phyloP scores from a whole-genome alignment of 1,140 invertebrate species.

The Pseudomyrmex pallidus region DNA sequence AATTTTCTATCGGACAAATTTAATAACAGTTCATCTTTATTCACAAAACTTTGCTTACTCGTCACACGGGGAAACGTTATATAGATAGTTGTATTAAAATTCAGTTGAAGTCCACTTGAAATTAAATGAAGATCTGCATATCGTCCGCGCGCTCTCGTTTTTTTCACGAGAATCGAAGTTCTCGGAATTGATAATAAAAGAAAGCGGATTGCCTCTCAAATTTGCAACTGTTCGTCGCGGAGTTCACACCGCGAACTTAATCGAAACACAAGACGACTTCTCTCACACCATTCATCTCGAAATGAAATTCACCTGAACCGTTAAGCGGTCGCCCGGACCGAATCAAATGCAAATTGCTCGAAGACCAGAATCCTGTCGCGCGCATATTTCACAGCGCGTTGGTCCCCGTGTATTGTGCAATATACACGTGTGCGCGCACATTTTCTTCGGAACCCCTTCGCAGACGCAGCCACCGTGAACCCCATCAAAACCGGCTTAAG shows the following conservation, averaged over 20 bases:
- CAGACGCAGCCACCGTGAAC: constrained; percentile 43
- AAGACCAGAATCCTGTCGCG: constrained; percentile 17
- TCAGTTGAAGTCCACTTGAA: constrained; percentile 18
- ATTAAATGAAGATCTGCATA: constrained; percentile 33
- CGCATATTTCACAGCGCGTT: constrained; percentile 21
- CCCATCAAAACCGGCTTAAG: constrained; percentile 71
- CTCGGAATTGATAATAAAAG: constrained; percentile 29
- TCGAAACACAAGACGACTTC: constrained; percentile 4
- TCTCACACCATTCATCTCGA: constrained; percentile 8
- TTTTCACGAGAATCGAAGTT: neutral
- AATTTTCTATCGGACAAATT: constrained; percentile 37
- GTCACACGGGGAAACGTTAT: neutral
- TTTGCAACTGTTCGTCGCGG: constrained; percentile 36
- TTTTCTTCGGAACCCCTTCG: constrained; percentile 24
- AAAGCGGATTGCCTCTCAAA: constrained; percentile 9
- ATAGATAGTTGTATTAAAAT: constrained; percentile 26
- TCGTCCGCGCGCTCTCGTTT: neutral
- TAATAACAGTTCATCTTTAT: constrained; percentile 51
- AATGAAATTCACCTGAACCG: constrained; percentile 36
- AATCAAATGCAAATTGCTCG: constrained; percentile 51
- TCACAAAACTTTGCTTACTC: constrained; percentile 23
- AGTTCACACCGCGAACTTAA: neutral
- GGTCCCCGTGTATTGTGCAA: constrained; percentile 10
- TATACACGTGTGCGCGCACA: constrained; percentile 5
- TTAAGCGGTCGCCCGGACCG: constrained; percentile 29